A percentile compares a stretch with the other conserved stretches of the same genome.
Conservation (phyloP, 2,113 vertebrate species). For the Nannospalax galili region DNA sequence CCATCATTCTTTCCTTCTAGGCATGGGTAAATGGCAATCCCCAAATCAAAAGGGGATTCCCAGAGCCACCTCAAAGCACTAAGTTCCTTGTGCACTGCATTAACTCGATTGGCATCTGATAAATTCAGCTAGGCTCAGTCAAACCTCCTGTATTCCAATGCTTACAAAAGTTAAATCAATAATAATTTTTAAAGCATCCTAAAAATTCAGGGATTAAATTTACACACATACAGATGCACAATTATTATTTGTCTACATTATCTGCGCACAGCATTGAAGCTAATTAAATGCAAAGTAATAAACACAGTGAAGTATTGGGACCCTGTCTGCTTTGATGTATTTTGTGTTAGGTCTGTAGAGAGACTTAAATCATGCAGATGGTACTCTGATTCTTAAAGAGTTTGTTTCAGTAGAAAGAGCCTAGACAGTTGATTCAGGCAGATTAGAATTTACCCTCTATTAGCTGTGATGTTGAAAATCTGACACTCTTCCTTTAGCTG, state of each 20-base stretch:
- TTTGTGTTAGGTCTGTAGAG: background rate
- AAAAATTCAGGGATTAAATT: background rate
- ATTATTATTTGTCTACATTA: slow-evolving; percentile 35
- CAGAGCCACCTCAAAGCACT: slow-evolving; percentile 14
- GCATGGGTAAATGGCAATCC: slow-evolving; percentile 32
- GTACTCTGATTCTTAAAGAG: background rate
- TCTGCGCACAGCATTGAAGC: background rate
- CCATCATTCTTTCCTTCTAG: slow-evolving; percentile 72
- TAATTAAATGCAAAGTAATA: slow-evolving; percentile 10
- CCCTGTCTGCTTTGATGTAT: background rate
- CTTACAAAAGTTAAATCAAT: slow-evolving; percentile 30
- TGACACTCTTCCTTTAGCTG: background rate
- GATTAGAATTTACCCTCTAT: background rate
- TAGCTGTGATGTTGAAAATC: background rate
- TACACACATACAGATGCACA: background rate
- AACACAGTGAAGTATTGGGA: background rate
- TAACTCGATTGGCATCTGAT: slow-evolving; percentile 47
- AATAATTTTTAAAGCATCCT: slow-evolving; percentile 31
- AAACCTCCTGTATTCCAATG: slow-evolving; percentile 14
- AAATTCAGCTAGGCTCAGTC: slow-evolving; percentile 18
- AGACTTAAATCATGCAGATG: background rate
- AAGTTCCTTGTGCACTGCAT: slow-evolving; percentile 21
- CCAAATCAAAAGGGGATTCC: slow-evolving; percentile 69
- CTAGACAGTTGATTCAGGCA: background rate
- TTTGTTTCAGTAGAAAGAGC: background rate